Conservation (phyloP, 2,888 invertebrate species). For the Acleris literana region DNA sequence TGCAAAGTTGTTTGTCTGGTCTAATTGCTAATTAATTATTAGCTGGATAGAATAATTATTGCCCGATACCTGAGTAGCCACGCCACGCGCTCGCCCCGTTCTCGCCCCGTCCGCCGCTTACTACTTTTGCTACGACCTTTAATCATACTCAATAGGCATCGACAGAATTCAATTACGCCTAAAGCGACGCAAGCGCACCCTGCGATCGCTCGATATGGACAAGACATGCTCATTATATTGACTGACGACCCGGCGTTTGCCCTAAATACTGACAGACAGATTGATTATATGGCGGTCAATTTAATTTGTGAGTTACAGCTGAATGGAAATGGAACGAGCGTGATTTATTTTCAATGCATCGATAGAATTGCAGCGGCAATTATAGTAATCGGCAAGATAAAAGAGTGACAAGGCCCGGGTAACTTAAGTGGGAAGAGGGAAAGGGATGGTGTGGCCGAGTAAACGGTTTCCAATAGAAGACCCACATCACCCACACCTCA, state of each 20-base stretch:
- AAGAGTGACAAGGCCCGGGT: too few relatives aligned
- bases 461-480: too few relatives aligned
- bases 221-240: conserved; percentile 53
- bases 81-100: too few relatives aligned
- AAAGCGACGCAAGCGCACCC: not conserved
- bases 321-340: conserved; percentile 8
- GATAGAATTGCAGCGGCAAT: not conserved
- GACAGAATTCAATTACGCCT: conserved; percentile 9
- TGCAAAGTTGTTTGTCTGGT: too few relatives aligned
- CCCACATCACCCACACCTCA: too few relatives aligned
- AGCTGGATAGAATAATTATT: too few relatives aligned
- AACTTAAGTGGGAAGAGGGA: too few relatives aligned
- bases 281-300: conserved; percentile 17
- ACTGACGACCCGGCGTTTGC: conserved; percentile 46
- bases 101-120: too few relatives aligned
- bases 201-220: conserved; percentile 50
- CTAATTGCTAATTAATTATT: too few relatives aligned
- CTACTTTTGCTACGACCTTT: not conserved
- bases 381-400: not conserved
- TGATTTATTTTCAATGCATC: conserved; percentile 23
- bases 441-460: too few relatives aligned
- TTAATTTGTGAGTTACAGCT: conserved; percentile 17
- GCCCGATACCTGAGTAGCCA: too few relatives aligned
- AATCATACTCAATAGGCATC: not conserved
- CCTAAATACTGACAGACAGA: conserved; percentile 48